Conservation (phyloP, 2,888 invertebrate species). For the Rhagonycha lutea region DNA sequence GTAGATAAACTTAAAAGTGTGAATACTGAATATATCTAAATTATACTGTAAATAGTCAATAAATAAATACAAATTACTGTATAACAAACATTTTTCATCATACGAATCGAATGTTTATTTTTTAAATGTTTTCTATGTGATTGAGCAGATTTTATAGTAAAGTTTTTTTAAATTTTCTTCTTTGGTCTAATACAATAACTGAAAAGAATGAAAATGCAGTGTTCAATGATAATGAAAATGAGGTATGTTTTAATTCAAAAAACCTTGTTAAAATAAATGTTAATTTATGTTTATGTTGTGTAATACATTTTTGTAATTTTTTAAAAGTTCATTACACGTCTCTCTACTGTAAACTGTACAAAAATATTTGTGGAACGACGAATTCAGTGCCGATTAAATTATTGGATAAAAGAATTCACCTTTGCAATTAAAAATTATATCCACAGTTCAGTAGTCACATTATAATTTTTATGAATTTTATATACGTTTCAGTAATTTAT, state of each 20-base stretch:
- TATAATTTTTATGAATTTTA: constrained; percentile 56
- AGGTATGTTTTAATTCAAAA: not conserved
- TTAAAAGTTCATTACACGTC: not conserved
- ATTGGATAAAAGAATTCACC: constrained; percentile 32
- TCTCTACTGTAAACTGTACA: not conserved
- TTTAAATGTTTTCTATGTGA: too few relatives aligned
- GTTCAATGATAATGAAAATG: too few relatives aligned
- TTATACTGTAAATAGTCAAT: too few relatives aligned
- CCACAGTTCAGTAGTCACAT: constrained; percentile 55
- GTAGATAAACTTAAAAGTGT: too few relatives aligned
- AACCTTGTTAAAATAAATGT: not conserved
- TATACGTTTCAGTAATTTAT: constrained; percentile 57
- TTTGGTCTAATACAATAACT: too few relatives aligned
- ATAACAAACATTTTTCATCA: too few relatives aligned
- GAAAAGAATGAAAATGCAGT: too few relatives aligned
- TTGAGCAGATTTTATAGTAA: too few relatives aligned
- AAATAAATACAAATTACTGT: too few relatives aligned
- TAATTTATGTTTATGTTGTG: not conserved
- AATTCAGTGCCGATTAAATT: not conserved
- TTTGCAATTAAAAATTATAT: constrained; percentile 40
- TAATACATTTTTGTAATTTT: not conserved
- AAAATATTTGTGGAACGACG: not conserved
- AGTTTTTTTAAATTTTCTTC: too few relatives aligned
- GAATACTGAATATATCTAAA: too few relatives aligned
- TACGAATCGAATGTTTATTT: too few relatives aligned